phyloP scores from a whole-genome alignment of 2,888 invertebrate species.

The Diplazon laetatorius region DNA sequence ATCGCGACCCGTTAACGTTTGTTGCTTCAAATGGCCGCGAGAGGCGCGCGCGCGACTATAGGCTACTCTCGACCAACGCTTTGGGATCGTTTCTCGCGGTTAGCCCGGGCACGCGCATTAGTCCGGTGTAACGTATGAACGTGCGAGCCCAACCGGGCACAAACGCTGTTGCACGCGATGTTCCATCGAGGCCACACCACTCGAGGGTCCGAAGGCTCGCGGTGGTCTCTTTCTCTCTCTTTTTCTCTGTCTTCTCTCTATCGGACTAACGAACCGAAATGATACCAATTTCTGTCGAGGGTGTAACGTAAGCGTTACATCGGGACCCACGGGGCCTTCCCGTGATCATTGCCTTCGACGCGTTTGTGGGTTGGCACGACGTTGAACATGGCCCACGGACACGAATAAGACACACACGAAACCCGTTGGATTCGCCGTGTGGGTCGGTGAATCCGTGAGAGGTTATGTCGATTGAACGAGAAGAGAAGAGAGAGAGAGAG shows the following conservation, averaged over 20 bases:
- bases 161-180: neutral
- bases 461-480: no score
- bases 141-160: conserved; percentile 27
- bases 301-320: conserved; percentile 61
- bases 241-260: no score
- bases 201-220: conserved; percentile 30
- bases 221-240: conserved; percentile 61
- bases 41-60: conserved; percentile 47
- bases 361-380: conserved; percentile 22
- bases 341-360: neutral
- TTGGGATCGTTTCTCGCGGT: conserved; percentile 46
- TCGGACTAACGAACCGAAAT: conserved; percentile 78
- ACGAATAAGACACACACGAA: conserved; percentile 8
- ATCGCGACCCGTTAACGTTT: conserved; percentile 12
- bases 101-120: conserved; percentile 49
- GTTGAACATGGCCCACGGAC: no score
- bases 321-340: conserved; percentile 51
- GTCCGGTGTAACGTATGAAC: conserved; percentile 38
- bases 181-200: conserved; percentile 9
- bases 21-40: conserved; percentile 32
- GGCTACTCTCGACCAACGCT: conserved; percentile 51
- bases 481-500: no score
- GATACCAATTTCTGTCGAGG: conserved; percentile 72
- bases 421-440: conserved; percentile 59
- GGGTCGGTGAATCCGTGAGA: no score